A percentile compares a stretch with the other conserved stretches of the same genome.
phyloP scores from a whole-genome alignment of 2,888 invertebrate species.

The Drosophila silvestris region DNA sequence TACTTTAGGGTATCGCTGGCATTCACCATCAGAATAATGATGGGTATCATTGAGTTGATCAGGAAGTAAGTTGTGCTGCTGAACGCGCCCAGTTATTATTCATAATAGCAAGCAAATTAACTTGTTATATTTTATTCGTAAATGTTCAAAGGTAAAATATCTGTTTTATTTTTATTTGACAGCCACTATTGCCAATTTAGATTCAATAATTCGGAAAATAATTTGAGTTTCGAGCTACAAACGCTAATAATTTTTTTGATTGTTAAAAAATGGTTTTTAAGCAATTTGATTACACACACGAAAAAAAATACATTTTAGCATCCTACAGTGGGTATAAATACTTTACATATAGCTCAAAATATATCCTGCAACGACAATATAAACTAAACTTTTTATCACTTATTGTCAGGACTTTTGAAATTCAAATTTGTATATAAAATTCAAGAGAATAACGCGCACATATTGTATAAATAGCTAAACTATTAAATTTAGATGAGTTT shows the following conservation, averaged over 20 bases:
- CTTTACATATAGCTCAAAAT: slow-evolving; percentile 43
- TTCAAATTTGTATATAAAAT: slow-evolving; percentile 8
- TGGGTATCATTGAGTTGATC: slow-evolving; percentile 4
- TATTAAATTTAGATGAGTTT: slow-evolving; percentile 29
- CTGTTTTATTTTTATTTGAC: slow-evolving; percentile 12
- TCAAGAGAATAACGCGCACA: slow-evolving; percentile 21
- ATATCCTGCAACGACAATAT: slow-evolving; percentile 34
- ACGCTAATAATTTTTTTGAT: slow-evolving; percentile 17
- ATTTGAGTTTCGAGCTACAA: slow-evolving; percentile 28
- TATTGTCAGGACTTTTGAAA: slow-evolving; percentile 42
- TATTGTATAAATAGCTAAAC: slow-evolving; percentile 24
- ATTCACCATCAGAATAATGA: slow-evolving; percentile 1
- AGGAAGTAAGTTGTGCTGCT: not conserved
- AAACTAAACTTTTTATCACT: slow-evolving; percentile 43
- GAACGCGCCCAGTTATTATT: slow-evolving; percentile 17
- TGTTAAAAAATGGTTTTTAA: slow-evolving; percentile 13
- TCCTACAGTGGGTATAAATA: slow-evolving; percentile 45
- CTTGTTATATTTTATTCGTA: slow-evolving; percentile 30
- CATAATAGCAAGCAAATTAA: slow-evolving; percentile 10
- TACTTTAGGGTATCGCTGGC: slow-evolving; percentile 6
- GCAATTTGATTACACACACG: slow-evolving; percentile 25
- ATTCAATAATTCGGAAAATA: slow-evolving; percentile 2
- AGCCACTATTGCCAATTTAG: slow-evolving; percentile 21
- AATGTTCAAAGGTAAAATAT: slow-evolving; percentile 8
- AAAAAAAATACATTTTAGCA: slow-evolving; percentile 33